These are phyloP conservation scores for Furcifer pardalis DNA, from an alignment of 2,797 vertebrate species.

Conservation along the genomic window DNA sequence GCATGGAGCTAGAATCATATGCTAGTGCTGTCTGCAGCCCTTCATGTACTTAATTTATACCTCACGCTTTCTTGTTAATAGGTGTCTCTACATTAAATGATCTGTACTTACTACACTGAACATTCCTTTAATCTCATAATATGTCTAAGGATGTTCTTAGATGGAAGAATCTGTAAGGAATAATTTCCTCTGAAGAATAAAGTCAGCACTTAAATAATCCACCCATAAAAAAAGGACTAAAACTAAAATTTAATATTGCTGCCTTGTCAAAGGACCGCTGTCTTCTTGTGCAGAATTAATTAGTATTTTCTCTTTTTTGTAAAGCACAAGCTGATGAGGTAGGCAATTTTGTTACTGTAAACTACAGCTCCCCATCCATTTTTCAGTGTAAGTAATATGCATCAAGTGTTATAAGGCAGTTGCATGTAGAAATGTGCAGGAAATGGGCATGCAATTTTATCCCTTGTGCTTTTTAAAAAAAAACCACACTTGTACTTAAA, in stretches of 20 bases:
- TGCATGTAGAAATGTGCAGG: background rate
- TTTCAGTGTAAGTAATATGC: background rate
- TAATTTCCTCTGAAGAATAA: constrained; percentile 74
- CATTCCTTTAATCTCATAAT: constrained; percentile 77
- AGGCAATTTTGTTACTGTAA: background rate
- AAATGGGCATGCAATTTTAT: background rate
- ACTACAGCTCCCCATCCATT: too few species aligned
- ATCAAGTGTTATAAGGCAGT: background rate
- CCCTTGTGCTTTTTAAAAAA: too few species aligned
- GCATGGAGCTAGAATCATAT: constrained; percentile 13
- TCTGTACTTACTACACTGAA: constrained; percentile 82
- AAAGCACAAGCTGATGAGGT: background rate
- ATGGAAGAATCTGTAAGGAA: constrained; percentile 76
- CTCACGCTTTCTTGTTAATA: constrained; percentile 73
- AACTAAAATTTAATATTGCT: constrained; percentile 59
- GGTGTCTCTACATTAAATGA: constrained; percentile 78
- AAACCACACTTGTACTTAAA: too few species aligned
- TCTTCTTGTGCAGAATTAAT: background rate
- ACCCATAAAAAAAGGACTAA: constrained; percentile 43
- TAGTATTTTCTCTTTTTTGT: background rate
- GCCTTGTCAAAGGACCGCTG: background rate
- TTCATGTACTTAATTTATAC: constrained; percentile 65
- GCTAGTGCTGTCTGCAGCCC: constrained; percentile 43
- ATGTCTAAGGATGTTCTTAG: constrained; percentile 83
- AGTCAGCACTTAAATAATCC: constrained; percentile 79